Conservation (phyloP, 2,797 vertebrate genomes). For the Eupleurogrammus muticus region DNA sequence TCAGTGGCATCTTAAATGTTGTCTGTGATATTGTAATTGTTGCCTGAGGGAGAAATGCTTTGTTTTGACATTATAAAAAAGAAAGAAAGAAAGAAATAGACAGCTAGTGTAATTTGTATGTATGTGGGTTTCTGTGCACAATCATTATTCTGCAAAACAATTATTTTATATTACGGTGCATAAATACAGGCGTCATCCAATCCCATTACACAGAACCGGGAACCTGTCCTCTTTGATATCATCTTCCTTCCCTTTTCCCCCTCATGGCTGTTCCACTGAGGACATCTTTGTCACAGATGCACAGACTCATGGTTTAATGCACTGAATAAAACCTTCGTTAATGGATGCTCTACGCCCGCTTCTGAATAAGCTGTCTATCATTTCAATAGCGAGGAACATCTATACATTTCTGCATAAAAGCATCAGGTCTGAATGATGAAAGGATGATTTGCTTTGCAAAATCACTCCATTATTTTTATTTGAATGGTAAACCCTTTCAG, state of each 20-base stretch:
- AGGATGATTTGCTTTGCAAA: neutral
- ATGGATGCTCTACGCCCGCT: neutral
- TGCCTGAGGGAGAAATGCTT: conserved; percentile 44
- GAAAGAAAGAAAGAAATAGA: conserved; percentile 20
- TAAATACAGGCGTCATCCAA: conserved; percentile 29
- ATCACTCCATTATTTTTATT: neutral
- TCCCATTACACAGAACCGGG: conserved; percentile 27
- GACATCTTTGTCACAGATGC: conserved; percentile 20
- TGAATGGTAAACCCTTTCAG: neutral
- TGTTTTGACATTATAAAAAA: conserved; percentile 40
- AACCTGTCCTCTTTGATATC: conserved; percentile 16
- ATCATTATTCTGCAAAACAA: neutral
- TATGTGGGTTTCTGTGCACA: neutral
- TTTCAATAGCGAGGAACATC: conserved; percentile 2
- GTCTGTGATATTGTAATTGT: conserved; percentile 58
- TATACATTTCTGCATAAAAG: neutral
- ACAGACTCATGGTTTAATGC: conserved; percentile 4
- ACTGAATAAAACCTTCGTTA: conserved; percentile 31
- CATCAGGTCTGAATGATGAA: neutral
- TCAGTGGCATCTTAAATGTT: conserved; percentile 50
- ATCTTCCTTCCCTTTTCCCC: conserved; percentile 19
- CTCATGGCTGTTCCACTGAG: conserved; percentile 15
- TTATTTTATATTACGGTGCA: conserved; percentile 19
- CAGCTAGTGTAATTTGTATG: conserved; percentile 19
- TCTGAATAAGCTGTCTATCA: neutral